A percentile compares a stretch with the other conserved stretches of the same genome.
Evolutionary conservation across 2,797 vertebrate species (phyloP).

Genomic region (Protonibea diacanthus): DNA sequence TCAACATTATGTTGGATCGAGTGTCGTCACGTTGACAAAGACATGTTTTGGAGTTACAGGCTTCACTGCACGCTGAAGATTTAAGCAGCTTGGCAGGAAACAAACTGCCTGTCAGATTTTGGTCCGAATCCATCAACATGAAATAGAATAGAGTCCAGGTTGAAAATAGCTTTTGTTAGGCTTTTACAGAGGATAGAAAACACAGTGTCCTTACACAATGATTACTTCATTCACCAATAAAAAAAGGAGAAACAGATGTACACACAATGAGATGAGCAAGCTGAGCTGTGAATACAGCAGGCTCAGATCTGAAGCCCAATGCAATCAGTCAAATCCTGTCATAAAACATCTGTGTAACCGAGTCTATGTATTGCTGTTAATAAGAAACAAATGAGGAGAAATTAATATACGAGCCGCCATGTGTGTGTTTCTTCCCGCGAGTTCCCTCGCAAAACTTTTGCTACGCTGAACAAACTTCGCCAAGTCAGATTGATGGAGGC

Average conservation of each 20-base stretch:
- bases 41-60: background rate
- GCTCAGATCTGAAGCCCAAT: slow-evolving; percentile 54
- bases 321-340: slow-evolving; percentile 47
- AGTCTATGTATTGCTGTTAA: slow-evolving; percentile 14
- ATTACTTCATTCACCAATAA: slow-evolving; percentile 49
- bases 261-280: slow-evolving; percentile 48
- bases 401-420: background rate
- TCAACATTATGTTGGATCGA: background rate
- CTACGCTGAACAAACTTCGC: background rate
- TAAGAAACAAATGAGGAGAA: slow-evolving; percentile 9
- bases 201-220: slow-evolving; percentile 10
- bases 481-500: slow-evolving; percentile 47
- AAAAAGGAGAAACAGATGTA: slow-evolving; percentile 65
- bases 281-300: slow-evolving; percentile 8
- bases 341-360: slow-evolving; percentile 41
- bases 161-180: background rate
- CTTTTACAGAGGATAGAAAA: background rate
- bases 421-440: background rate
- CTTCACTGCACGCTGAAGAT: background rate
- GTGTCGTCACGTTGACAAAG: background rate
- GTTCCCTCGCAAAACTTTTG: background rate
- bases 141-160: background rate
- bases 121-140: background rate
- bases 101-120: background rate
- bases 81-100: background rate